Conservation (phyloP, 2,797 vertebrate species). For the Ataeniobius toweri region DNA sequence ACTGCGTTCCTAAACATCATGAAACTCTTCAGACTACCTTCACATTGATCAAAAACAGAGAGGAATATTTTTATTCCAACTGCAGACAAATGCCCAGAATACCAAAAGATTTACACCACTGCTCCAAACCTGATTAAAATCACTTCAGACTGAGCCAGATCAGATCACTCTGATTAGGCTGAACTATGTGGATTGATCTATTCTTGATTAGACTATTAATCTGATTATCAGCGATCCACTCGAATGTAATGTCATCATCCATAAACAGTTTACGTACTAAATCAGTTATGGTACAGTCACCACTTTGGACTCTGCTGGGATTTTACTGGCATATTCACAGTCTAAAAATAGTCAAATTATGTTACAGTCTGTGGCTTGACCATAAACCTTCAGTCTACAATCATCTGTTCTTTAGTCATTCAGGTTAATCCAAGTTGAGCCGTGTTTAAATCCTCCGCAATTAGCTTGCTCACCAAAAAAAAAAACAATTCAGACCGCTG, state of each 20-base stretch:
- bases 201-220: background rate
- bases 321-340: background rate
- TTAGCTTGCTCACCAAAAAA: slow-evolving; percentile 58
- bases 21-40: background rate
- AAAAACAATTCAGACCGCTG: slow-evolving; percentile 9
- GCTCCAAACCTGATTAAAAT: slow-evolving; percentile 3
- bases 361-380: slow-evolving; percentile 29
- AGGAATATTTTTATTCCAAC: background rate
- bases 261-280: background rate
- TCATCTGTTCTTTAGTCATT: slow-evolving; percentile 63
- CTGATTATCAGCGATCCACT: background rate
- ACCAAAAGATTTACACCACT: background rate
- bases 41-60: background rate
- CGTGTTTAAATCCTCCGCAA: slow-evolving; percentile 60
- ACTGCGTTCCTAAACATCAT: background rate
- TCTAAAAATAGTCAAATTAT: background rate
- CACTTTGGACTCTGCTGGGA: background rate
- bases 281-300: background rate
- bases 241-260: background rate
- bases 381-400: slow-evolving; percentile 42
- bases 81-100: background rate
- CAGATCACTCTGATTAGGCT: background rate
- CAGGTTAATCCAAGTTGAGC: slow-evolving; percentile 63
- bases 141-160: background rate
- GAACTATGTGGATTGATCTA: background rate